These are phyloP conservation scores for Maccullochella peelii DNA, from an alignment of 2,113 vertebrate species.

Conservation along the genomic window DNA sequence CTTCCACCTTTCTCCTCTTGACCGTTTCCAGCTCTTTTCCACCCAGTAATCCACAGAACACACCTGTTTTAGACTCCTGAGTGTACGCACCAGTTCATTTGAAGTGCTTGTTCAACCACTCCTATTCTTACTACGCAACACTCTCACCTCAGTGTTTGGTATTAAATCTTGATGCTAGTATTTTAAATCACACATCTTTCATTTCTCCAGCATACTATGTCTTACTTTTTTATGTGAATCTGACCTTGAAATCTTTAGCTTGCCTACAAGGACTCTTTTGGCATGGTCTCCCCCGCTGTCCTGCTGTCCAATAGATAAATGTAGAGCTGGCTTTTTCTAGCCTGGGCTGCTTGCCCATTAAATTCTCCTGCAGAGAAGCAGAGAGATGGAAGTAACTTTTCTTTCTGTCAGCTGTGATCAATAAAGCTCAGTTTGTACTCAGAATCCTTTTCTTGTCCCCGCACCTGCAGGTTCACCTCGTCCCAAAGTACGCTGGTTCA, in stretches of 20 bases:
- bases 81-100: slow-evolving; percentile 55
- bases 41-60: slow-evolving; percentile 56
- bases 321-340: slow-evolving; percentile 55
- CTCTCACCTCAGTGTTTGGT: slow-evolving; percentile 48
- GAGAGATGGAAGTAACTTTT: slow-evolving; percentile 56
- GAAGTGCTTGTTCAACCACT: slow-evolving; percentile 53
- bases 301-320: slow-evolving; percentile 69
- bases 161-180: slow-evolving; percentile 62
- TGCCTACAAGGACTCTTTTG: slow-evolving; percentile 63
- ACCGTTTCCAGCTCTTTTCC: slow-evolving; percentile 45
- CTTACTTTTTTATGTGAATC: slow-evolving; percentile 46
- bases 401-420: slow-evolving; percentile 53
- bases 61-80: slow-evolving; percentile 72
- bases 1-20: slow-evolving; percentile 16
- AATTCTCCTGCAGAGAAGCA: slow-evolving; percentile 42
- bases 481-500: slow-evolving; percentile 87
- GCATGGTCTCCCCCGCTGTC: slow-evolving; percentile 58
- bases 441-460: slow-evolving; percentile 15
- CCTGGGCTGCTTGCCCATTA: slow-evolving; percentile 55
- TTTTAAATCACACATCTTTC: slow-evolving; percentile 50
- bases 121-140: slow-evolving; percentile 33
- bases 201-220: slow-evolving; percentile 30
- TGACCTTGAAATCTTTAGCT: slow-evolving; percentile 68
- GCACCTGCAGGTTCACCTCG: slow-evolving; percentile 84
- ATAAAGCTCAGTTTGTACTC: slow-evolving; percentile 44